A percentile compares a stretch with the other conserved stretches of the same genome.
These are phyloP conservation scores for Athalia rosae DNA, from an alignment of 2,888 invertebrate genomes.

Conservation along the genomic window DNA sequence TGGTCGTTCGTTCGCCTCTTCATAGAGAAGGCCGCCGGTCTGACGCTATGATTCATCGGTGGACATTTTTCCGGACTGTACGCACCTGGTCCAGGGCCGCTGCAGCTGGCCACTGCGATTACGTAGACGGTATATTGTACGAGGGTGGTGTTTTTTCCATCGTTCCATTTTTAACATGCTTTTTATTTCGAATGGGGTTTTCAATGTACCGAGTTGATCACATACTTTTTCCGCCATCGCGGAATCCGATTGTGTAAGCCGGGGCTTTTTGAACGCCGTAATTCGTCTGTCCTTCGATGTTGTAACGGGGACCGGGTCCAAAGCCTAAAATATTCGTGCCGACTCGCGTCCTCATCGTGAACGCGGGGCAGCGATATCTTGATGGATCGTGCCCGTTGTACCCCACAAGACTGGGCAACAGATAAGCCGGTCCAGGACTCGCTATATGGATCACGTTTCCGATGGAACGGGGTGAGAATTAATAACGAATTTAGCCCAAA, in stretches of 20 bases:
- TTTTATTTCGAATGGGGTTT: not conserved
- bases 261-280: constrained; percentile 74
- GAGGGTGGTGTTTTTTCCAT: too few species aligned
- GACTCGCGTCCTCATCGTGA: constrained; percentile 76
- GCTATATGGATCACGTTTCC: constrained; percentile 24
- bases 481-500: constrained; percentile 1
- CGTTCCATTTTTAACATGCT: too few species aligned
- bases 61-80: constrained; percentile 78
- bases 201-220: not conserved
- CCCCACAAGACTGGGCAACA: constrained; percentile 79
- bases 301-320: constrained; percentile 74
- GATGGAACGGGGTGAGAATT: not conserved
- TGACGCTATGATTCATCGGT: constrained; percentile 74
- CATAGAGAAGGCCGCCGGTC: constrained; percentile 79
- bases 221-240: constrained; percentile 52
- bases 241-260: constrained; percentile 76
- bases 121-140: too few species aligned
- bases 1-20: constrained; percentile 72
- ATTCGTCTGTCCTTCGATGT: constrained; percentile 75
- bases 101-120: constrained; percentile 57
- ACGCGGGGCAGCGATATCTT: constrained; percentile 79
- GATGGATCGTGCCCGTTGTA: constrained; percentile 79
- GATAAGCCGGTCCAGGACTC: constrained; percentile 83
- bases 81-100: constrained; percentile 80
- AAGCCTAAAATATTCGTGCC: constrained; percentile 55